Percentiles rank a stretch among this genome's conserved stretches.
Conservation (phyloP, 1,140 invertebrate genomes). For the Drosophila pruinosa region DNA sequence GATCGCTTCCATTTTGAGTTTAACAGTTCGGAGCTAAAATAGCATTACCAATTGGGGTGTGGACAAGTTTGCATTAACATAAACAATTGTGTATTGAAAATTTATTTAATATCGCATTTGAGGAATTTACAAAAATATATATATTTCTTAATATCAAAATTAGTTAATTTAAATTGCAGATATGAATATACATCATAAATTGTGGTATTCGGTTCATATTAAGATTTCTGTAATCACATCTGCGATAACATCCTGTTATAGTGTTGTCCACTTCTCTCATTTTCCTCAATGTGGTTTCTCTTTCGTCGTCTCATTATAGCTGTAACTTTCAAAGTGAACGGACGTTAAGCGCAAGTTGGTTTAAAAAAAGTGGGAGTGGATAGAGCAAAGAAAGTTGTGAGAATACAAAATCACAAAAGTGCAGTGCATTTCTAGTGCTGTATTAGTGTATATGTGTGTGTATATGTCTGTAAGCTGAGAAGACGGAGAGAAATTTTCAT, state of each 20-base stretch:
- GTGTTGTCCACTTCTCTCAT: not conserved
- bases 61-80: not conserved
- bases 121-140: not conserved
- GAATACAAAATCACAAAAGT: constrained; percentile 45
- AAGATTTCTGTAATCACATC: constrained; percentile 5
- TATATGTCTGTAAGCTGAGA: constrained; percentile 7
- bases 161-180: too few species aligned
- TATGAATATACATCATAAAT: not conserved
- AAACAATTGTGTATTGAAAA: not conserved
- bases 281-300: not conserved
- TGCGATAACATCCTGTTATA: constrained; percentile 22
- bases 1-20: constrained; percentile 25
- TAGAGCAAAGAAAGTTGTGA: constrained; percentile 45
- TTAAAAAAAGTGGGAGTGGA: constrained; percentile 29
- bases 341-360: constrained; percentile 14
- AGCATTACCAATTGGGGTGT: not conserved
- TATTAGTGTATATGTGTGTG: constrained; percentile 14
- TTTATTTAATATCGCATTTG: not conserved
- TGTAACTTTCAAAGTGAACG: constrained; percentile 20
- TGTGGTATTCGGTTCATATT: not conserved
- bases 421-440: constrained; percentile 26
- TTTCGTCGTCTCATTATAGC: constrained; percentile 25
- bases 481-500: constrained; percentile 22
- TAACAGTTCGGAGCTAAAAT: not conserved
- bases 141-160: too few species aligned